Evolutionary conservation across 2,797 vertebrate species (phyloP), one percentile per base, ranked within the genome.

Genomic region (Pitangus sulphuratus): DNA sequence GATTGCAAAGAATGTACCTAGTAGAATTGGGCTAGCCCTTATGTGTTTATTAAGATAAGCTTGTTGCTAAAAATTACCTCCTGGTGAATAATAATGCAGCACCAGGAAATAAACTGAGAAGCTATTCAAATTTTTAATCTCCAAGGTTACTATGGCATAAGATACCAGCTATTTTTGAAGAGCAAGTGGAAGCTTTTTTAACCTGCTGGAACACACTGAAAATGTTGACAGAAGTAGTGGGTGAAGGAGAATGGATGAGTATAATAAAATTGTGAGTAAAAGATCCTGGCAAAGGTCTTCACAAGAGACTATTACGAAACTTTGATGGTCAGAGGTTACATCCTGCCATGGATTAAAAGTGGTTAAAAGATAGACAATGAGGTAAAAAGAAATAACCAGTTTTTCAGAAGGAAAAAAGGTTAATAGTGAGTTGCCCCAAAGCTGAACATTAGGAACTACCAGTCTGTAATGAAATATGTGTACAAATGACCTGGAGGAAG

Each of bases 51-150:
- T 93, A 90, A 91, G 83, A 88, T 82, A 95, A 90, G 42, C 47
- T 79, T 89, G 77, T 90, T 94, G 90, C 74, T 86, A 87, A 93
- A 91, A 89, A 84, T 82, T 84, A 58, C 66, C 25, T 89, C 58
- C 54, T 79, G 37, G 44, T 89, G 88, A 91, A 93, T 84, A 95
- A 79, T 66, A 93, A 77, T 70, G 37, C 24, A 31, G 10, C 33
- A 42, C 20, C 51, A 56, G 31, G 40, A 86, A 95, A 62, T 86
- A 91, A 95, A 90, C 70, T 74, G 58, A 84, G 69, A 92, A 79
- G 5, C 26, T 87, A 79, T 84, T 92, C 45, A 93, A 65, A 90
- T 47, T 91, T 94, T 93, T 90, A 84, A 86, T 95, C 88, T 95
- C 66, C 37, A 74, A 89, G 69, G 70, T 87, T 56, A 77, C 72